Conservation (phyloP, 2,888 invertebrate species). For the Pristionchus mayeri region DNA sequence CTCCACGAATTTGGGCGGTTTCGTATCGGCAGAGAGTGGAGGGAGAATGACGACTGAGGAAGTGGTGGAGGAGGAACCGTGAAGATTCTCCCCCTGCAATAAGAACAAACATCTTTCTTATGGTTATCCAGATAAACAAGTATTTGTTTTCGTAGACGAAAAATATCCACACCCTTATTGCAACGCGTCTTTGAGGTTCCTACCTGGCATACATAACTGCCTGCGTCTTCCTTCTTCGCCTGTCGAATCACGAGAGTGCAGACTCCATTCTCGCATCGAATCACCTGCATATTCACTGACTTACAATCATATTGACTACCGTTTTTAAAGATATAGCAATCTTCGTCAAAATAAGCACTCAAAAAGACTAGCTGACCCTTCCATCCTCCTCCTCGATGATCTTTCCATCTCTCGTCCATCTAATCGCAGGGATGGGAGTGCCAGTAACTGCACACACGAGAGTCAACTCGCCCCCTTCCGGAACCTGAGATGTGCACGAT, state of each 20-base stretch:
- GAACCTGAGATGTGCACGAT: conserved; percentile 19
- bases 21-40: conserved; percentile 11
- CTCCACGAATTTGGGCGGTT: conserved; percentile 70
- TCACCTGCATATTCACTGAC: conserved; percentile 11
- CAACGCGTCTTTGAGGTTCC: background rate
- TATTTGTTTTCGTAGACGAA: too few relatives aligned
- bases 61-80: conserved; percentile 53
- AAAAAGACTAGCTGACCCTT: background rate
- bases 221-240: conserved; percentile 93
- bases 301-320: background rate
- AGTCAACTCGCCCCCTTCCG: conserved; percentile 66
- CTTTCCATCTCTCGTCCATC: conserved; percentile 73
- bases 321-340: background rate
- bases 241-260: conserved; percentile 95
- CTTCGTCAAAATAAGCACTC: background rate
- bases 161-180: too few relatives aligned
- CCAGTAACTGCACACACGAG: conserved; percentile 74
- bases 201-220: conserved; percentile 90
- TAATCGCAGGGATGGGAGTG: conserved; percentile 70
- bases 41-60: conserved; percentile 48
- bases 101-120: background rate
- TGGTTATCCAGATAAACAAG: too few relatives aligned
- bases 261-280: conserved; percentile 83
- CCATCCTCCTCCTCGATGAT: conserved; percentile 55
- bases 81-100: conserved; percentile 60